Percentiles rank a stretch among this genome's conserved stretches.
These are phyloP conservation scores for Gadopsis bispinosus DNA, from an alignment of 2,797 vertebrate species.

Conservation along the genomic window DNA sequence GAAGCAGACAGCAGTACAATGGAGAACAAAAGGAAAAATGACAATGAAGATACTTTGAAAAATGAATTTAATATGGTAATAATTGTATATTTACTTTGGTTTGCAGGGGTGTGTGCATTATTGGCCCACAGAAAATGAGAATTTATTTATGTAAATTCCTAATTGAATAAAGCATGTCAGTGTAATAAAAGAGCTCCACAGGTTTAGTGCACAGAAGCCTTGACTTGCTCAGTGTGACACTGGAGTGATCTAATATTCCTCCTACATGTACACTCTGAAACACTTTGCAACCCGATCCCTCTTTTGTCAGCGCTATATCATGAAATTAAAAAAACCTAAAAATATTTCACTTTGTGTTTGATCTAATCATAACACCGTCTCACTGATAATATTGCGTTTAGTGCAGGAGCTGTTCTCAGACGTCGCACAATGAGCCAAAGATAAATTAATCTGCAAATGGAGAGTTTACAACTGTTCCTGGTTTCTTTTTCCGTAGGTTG, in stretches of 20 bases:
- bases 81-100: conserved; percentile 90
- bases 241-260: conserved; percentile 84
- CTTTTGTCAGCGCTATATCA: conserved; percentile 75
- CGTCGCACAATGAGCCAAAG: conserved; percentile 37
- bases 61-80: conserved; percentile 90
- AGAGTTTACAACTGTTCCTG: conserved; percentile 55
- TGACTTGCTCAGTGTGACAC: conserved; percentile 86
- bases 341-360: conserved; percentile 69
- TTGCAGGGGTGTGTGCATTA: conserved; percentile 88
- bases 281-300: conserved; percentile 78
- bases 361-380: conserved; percentile 66
- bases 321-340: conserved; percentile 69
- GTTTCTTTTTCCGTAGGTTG: conserved; percentile 86
- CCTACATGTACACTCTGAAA: conserved; percentile 79
- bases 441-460: conserved; percentile 48
- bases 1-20: conserved; percentile 60
- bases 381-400: conserved; percentile 54
- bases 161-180: conserved; percentile 90
- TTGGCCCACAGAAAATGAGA: conserved; percentile 88
- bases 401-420: conserved; percentile 33
- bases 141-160: conserved; percentile 91
- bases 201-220: conserved; percentile 86
- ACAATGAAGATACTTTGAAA: conserved; percentile 87
- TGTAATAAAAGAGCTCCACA: conserved; percentile 90
- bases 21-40: conserved; percentile 79